Conservation (phyloP, 2,888 invertebrate species). For the Diogma glabrata region DNA sequence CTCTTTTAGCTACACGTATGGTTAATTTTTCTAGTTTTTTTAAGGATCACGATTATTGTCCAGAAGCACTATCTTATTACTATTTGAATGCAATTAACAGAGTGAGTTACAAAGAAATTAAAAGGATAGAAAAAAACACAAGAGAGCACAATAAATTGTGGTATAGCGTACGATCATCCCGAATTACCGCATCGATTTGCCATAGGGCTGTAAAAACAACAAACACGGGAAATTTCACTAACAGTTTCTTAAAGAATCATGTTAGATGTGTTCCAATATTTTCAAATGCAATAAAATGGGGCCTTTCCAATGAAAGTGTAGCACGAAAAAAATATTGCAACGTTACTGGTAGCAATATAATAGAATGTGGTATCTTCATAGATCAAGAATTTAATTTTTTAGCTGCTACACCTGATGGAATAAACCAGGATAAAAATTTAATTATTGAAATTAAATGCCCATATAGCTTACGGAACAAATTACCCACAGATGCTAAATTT, state of each 20-base stretch:
- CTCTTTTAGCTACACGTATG: too few relatives aligned
- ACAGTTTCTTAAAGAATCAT: not conserved
- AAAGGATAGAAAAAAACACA: not conserved
- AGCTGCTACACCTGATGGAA: not conserved
- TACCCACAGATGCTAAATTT: not conserved
- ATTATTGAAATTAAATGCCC: not conserved
- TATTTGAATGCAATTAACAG: too few relatives aligned
- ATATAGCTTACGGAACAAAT: too few relatives aligned
- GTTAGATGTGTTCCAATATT: not conserved
- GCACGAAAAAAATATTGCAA: not conserved
- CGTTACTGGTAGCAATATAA: not conserved
- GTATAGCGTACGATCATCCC: not conserved
- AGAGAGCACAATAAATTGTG: not conserved
- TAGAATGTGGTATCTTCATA: not conserved
- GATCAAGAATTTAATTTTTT: not conserved
- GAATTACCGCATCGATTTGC: not conserved
- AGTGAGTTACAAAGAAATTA: too few relatives aligned
- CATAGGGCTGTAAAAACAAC: not conserved
- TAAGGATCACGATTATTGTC: too few relatives aligned
- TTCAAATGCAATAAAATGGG: not conserved
- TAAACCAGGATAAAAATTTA: not conserved
- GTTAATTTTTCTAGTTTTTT: too few relatives aligned
- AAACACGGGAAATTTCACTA: not conserved
- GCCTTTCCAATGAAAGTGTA: not conserved
- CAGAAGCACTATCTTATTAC: too few relatives aligned